Base-by-base conservation (phyloP, 2,888 invertebrate genomes). In the Eupithecia exiguata region DNA sequence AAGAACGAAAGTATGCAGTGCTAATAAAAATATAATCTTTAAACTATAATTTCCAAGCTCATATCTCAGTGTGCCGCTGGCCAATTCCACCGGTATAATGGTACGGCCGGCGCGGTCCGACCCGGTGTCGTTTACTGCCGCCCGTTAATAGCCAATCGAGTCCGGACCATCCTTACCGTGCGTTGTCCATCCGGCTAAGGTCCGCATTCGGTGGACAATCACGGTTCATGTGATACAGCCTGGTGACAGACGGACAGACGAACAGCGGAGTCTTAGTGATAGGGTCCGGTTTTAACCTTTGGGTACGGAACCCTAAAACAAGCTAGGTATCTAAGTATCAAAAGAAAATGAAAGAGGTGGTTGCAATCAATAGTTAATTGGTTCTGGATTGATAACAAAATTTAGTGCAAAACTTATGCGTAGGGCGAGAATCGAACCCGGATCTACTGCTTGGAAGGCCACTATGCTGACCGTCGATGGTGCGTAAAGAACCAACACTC, bases 381-480 rank as follows among this genome's bases (percentile, higher is more conserved):
- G n/a, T n/a, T n/a, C n/a, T n/a, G n/a, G 4, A 18, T 18, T 12
- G 12, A 35, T 35, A 12, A 40, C n/a, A 35, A 66, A 40, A 16
- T 14, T 40, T 16, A 46, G 12, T 21, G 53, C 53, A 53, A 69
- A 88, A 89, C 85, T 66, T 80, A 83, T 93, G 92, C 93, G 92
- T 90, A 85, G 92, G 93, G 92, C 93, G 94, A 91, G 93, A 94
- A 94, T 94, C 94, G 93, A 94, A 94, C 93, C 91, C 92, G 93
- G 92, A 94, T 94, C 93, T 93, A 94, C 93, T 94, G 93, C 94
- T 94, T 94, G 94, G 93, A 94, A 94, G 93, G 93, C 93, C 94
- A 94, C 93, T 94, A 94, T 94, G 93, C 94, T 94, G 91, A 94
- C 93, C 93, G 94, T 94, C 94, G 4, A 1, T 10, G 3, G 5